A percentile compares a stretch with the other conserved stretches of the same genome.
These are phyloP conservation scores for Pinctada fucata DNA, from an alignment of 2,888 invertebrate genomes.

Conservation along the genomic window DNA sequence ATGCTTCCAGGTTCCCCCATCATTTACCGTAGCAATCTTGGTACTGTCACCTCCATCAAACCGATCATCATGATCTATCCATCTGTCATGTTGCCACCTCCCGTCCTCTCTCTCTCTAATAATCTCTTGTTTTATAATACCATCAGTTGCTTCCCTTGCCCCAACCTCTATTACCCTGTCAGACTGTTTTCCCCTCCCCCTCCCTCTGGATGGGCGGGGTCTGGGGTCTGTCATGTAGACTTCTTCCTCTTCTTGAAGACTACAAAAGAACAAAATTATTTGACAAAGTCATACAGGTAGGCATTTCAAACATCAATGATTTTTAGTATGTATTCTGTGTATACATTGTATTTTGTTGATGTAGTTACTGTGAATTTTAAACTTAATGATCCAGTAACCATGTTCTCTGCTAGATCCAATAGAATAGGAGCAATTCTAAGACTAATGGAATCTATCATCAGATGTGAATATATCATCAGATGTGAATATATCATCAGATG, in stretches of 20 bases:
- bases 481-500: too few species aligned
- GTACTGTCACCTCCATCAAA: neutral
- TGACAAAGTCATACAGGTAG: too few species aligned
- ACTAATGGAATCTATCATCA: too few species aligned
- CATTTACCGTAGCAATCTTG: too few species aligned
- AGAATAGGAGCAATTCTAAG: too few species aligned
- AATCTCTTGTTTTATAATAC: neutral
- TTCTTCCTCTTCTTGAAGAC: constrained; percentile 24
- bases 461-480: too few species aligned
- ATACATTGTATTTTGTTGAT: too few species aligned
- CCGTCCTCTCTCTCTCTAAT: neutral
- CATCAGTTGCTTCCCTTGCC: constrained; percentile 47
- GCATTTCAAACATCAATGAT: too few species aligned
- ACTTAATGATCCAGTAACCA: too few species aligned
- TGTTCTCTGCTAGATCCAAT: too few species aligned
- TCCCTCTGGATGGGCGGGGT: constrained; percentile 53
- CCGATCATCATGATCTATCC: neutral
- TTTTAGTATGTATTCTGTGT: too few species aligned
- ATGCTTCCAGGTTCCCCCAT: neutral
- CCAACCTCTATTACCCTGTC: constrained; percentile 25
- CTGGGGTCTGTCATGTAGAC: constrained; percentile 48
- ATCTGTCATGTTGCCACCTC: neutral
- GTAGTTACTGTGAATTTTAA: too few species aligned
- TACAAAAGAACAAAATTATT: neutral
- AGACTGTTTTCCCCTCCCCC: constrained; percentile 51